Evolutionary conservation across 2,113 vertebrate species (phyloP).

Genomic region (Ellobius talpinus): DNA sequence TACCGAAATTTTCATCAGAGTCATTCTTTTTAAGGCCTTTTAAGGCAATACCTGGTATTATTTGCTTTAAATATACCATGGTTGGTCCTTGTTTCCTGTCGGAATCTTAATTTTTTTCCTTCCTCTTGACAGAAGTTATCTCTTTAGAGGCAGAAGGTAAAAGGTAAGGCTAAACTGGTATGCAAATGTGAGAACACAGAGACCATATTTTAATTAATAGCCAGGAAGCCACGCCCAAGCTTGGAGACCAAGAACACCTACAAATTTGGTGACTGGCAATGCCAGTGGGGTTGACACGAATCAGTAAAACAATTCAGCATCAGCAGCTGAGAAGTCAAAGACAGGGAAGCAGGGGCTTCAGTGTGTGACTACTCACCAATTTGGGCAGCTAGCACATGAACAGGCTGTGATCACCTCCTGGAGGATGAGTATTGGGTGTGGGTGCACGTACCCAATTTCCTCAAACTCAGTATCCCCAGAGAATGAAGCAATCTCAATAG

Average conservation of each 20-base stretch:
- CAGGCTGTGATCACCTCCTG: not conserved
- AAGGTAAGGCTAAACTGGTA: not conserved
- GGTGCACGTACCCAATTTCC: not conserved
- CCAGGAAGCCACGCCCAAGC: not conserved
- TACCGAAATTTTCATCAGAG: not conserved
- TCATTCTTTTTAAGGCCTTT: not conserved
- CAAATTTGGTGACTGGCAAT: not conserved
- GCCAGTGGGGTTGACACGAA: not conserved
- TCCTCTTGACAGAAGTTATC: not conserved
- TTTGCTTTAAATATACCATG: not conserved
- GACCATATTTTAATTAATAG: not conserved
- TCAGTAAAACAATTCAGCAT: not conserved
- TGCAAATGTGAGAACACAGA: not conserved
- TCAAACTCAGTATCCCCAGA: not conserved
- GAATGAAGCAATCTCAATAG: not conserved
- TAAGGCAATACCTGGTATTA: not conserved
- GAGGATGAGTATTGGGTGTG: not conserved
- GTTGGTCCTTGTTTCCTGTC: not conserved
- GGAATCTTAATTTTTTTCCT: not conserved
- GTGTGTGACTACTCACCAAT: no score
- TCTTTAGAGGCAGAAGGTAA: not conserved
- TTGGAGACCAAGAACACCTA: not conserved
- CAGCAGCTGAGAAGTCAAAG: not conserved
- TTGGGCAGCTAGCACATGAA: not conserved
- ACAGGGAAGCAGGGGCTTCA: not conserved